A percentile compares a stretch with the other conserved stretches of the same genome.
These are phyloP conservation scores for Aphidius ervi DNA, from an alignment of 1,140 invertebrate genomes.

Conservation along the genomic window DNA sequence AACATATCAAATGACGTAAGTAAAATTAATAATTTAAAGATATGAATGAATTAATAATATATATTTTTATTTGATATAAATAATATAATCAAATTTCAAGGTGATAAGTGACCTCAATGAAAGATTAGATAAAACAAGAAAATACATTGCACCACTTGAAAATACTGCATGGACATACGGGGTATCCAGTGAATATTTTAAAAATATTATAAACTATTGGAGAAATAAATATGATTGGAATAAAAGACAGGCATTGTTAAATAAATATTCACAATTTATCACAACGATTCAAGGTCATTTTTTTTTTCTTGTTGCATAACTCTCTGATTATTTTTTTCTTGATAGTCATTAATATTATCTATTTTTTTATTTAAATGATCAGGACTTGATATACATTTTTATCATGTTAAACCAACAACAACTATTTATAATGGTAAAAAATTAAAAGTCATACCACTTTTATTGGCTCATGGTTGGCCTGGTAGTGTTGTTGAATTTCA, in stretches of 20 bases:
- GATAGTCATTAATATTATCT: neutral
- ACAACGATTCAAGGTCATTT: conserved; percentile 57
- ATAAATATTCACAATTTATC: conserved; percentile 68
- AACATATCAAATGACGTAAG: conserved; percentile 43
- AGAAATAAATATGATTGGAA: conserved; percentile 67
- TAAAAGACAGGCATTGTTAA: conserved; percentile 62
- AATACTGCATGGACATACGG: conserved; percentile 64
- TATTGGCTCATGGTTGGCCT: conserved; percentile 88
- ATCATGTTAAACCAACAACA: conserved; percentile 58
- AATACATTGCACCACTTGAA: conserved; percentile 56
- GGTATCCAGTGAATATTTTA: conserved; percentile 61
- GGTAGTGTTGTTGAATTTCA: conserved; percentile 84
- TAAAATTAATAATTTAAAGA: neutral
- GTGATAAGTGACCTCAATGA: conserved; percentile 46
- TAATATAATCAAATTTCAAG: conserved; percentile 25
- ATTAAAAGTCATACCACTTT: conserved; percentile 62
- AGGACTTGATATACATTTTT: conserved; percentile 70
- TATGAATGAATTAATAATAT: neutral
- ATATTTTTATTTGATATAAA: conserved; percentile 7
- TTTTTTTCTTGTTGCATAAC: neutral
- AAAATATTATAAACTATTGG: conserved; percentile 68
- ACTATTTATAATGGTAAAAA: conserved; percentile 34
- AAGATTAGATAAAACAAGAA: conserved; percentile 40
- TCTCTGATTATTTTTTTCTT: neutral
- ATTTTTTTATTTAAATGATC: conserved; percentile 32